Percentiles rank a stretch among this genome's conserved stretches.
Evolutionary conservation across 2,888 invertebrate genomes (phyloP).

Genomic region (Euzetes globulus): DNA sequence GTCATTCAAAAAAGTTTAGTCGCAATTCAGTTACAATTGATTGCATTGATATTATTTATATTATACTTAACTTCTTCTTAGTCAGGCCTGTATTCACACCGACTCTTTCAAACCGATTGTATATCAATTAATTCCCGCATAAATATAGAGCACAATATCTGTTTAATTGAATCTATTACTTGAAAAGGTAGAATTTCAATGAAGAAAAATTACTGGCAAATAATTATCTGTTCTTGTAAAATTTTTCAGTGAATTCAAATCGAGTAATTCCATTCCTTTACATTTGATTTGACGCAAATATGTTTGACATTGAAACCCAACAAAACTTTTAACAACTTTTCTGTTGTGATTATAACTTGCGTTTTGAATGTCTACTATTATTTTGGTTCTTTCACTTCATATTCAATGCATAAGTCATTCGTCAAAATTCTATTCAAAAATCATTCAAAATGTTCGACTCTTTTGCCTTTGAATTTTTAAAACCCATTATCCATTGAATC

Average conservation of each 20-base stretch:
- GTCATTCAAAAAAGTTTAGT: neutral
- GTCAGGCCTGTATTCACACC: neutral
- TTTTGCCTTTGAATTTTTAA: neutral
- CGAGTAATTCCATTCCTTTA: neutral
- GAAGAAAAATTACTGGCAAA: neutral
- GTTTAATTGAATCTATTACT: neutral
- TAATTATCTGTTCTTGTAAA: neutral
- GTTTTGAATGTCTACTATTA: constrained; percentile 4
- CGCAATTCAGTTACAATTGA: neutral
- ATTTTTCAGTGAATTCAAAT: neutral
- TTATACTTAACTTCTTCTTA: neutral
- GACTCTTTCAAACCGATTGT: neutral
- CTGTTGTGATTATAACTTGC: neutral
- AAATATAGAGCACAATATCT: neutral
- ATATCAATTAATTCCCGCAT: neutral
- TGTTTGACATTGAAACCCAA: neutral
- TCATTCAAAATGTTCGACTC: neutral
- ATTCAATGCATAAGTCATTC: neutral
- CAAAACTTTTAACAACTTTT: too few relatives aligned
- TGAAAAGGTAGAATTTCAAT: too few relatives aligned
- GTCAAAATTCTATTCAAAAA: neutral
- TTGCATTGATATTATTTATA: neutral
- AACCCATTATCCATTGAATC: too few relatives aligned
- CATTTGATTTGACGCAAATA: neutral
- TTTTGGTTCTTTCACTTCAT: neutral